Evolutionary conservation across 2,113 vertebrate species (phyloP).

Genomic region (Neoarius graeffei): DNA sequence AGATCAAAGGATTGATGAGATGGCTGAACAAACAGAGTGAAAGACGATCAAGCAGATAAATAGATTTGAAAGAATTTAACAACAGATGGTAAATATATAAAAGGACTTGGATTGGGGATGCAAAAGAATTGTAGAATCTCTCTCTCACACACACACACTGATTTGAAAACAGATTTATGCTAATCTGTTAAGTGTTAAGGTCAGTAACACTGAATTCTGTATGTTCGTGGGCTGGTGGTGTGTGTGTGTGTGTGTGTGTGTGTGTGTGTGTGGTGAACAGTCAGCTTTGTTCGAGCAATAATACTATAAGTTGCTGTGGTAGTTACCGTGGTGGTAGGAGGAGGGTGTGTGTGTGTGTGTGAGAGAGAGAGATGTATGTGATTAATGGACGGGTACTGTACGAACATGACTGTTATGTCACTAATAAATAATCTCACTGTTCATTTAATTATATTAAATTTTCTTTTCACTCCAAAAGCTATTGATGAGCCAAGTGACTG

Average conservation of each 20-base stretch:
- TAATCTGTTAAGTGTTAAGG: conserved; percentile 10
- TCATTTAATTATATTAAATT: not conserved
- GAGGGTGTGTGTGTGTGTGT: conserved; percentile 11
- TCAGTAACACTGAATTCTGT: not conserved
- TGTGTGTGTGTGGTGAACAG: not conserved
- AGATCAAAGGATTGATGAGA: not conserved
- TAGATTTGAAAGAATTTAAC: not conserved
- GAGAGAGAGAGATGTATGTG: not conserved
- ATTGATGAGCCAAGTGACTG: not conserved
- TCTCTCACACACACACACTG: not conserved
- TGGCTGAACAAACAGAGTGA: not conserved
- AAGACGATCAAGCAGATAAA: not conserved
- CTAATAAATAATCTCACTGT: conserved; percentile 25
- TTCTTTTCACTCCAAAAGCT: not conserved
- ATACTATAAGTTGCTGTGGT: not conserved
- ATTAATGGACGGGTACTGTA: not conserved
- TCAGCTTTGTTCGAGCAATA: not conserved
- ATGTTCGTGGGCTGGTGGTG: not conserved
- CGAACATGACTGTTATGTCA: not conserved
- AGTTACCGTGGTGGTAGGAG: not conserved
- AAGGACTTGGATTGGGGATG: not conserved
- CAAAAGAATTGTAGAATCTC: not conserved
- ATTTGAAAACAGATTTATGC: not conserved
- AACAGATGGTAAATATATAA: not conserved
- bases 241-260: not conserved